Base-by-base conservation (phyloP, 2,113 vertebrate genomes). In the Charina bottae region DNA sequence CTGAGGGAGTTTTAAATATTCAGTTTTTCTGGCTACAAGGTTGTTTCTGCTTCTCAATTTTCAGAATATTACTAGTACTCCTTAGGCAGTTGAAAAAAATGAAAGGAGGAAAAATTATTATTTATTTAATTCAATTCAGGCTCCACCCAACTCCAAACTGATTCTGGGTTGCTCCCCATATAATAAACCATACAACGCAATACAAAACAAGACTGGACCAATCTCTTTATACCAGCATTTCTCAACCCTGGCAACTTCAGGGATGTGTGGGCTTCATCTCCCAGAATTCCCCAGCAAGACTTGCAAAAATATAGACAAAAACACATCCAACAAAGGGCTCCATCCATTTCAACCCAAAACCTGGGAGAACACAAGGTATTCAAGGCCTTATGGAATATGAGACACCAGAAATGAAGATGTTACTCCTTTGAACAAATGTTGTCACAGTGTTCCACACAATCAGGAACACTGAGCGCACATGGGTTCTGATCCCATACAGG, bases 1-100 rank as follows among this genome's bases (percentile, higher is more conserved):
- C 33, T 42, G 2, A 37, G 72, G 37, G 54, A 91, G 21, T 88
- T 93, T 90, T 0, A 49, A 53, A 72, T 64, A 10, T 28, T 78
- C 42, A 56, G 17, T 1, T 88, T 11, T 49, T 87, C 90, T 28
- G n/a, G 6, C 0, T 0, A n/a, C 15, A 46, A 62, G 83, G 46
- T 4, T 55, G 24, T 72, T 89, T 46, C 46, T 56, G 23, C 11
- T 19, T 89, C 33, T 85, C 55, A 87, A 33, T 55, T 15, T 60
- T 15, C 8, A 89, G 89, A 92, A 26, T 2, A 3, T 15, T 23
- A 54, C 9, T 78, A 83, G 2, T n/a, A 91, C 28, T 15, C 19
- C 56, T 58, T 58, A 58, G 0, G 56, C 56, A 12, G 4, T 19
- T 58, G 56, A 8, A 4, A 26, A 28, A 64, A 28, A 28, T 12